Conservation (phyloP, 2,113 vertebrate species). For the Cryptomyrus ogoouensis region DNA sequence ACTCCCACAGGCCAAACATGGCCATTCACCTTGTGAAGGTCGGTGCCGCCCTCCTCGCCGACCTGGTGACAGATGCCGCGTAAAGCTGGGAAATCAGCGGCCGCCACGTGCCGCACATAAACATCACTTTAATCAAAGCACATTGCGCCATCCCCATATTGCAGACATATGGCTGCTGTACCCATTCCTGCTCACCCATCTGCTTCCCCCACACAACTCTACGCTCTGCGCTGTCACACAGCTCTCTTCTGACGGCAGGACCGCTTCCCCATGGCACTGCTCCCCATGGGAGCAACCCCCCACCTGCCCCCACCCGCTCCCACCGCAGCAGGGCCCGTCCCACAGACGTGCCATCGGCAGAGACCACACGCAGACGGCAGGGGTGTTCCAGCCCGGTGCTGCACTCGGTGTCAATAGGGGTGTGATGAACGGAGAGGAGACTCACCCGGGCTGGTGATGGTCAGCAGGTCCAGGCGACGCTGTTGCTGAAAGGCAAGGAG, state of each 20-base stretch:
- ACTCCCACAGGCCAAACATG: background rate
- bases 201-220: constrained; percentile 44
- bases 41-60: constrained; percentile 32
- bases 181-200: constrained; percentile 57
- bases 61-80: constrained; percentile 59
- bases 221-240: constrained; percentile 28
- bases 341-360: background rate
- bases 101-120: constrained; percentile 53
- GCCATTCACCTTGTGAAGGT: constrained; percentile 43
- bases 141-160: constrained; percentile 62
- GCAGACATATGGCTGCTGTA: constrained; percentile 63
- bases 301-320: background rate
- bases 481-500: constrained; percentile 87
- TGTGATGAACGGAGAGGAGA: constrained; percentile 28
- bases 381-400: background rate
- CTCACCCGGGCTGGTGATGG: constrained; percentile 90
- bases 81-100: constrained; percentile 60
- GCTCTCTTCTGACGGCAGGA: constrained; percentile 32
- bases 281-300: background rate
- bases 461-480: constrained; percentile 85
- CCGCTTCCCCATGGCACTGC: background rate
- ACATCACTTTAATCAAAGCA: constrained; percentile 68
- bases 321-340: background rate
- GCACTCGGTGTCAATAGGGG: background rate
- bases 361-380: background rate